Evolutionary conservation across 2,797 vertebrate species (phyloP).

Genomic region (Cottoperca gobio): DNA sequence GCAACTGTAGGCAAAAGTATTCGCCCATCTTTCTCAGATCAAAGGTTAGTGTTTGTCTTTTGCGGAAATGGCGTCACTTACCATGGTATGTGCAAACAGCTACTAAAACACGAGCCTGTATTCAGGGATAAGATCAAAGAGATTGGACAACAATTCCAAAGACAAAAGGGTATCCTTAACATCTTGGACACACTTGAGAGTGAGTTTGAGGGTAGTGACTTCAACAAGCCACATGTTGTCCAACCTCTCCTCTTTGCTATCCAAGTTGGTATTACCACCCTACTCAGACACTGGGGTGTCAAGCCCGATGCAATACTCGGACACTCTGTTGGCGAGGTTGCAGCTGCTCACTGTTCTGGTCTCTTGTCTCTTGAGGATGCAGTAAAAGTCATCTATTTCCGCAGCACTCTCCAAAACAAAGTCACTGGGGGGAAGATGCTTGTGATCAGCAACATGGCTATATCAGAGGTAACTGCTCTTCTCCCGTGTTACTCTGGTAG

Average conservation of each 20-base stretch:
- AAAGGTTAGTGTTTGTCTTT: constrained; percentile 88
- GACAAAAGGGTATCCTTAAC: constrained; percentile 61
- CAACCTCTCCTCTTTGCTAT: constrained; percentile 90
- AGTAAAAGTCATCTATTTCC: constrained; percentile 87
- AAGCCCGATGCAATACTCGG: constrained; percentile 84
- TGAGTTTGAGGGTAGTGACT: constrained; percentile 74
- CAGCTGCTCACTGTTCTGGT: constrained; percentile 90
- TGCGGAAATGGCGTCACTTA: constrained; percentile 88
- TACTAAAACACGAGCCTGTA: constrained; percentile 83
- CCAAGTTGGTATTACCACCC: constrained; percentile 86
- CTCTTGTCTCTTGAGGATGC: constrained; percentile 89
- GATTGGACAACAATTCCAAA: constrained; percentile 77
- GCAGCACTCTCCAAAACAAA: constrained; percentile 85
- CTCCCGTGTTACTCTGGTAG: constrained; percentile 76
- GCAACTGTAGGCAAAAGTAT: constrained; percentile 42
- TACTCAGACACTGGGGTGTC: constrained; percentile 88
- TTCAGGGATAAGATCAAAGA: constrained; percentile 87
- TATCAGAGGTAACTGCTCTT: constrained; percentile 79
- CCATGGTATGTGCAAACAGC: constrained; percentile 84
- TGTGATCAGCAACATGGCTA: constrained; percentile 87
- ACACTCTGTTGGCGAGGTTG: constrained; percentile 89
- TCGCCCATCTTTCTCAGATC: constrained; percentile 51
- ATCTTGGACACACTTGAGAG: constrained; percentile 78
- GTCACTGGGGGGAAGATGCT: constrained; percentile 89
- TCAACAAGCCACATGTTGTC: constrained; percentile 78